Percentiles rank a stretch among this genome's conserved stretches.
phyloP scores from a whole-genome alignment of 2,113 vertebrate genomes.

The Pristiophorus japonicus region DNA sequence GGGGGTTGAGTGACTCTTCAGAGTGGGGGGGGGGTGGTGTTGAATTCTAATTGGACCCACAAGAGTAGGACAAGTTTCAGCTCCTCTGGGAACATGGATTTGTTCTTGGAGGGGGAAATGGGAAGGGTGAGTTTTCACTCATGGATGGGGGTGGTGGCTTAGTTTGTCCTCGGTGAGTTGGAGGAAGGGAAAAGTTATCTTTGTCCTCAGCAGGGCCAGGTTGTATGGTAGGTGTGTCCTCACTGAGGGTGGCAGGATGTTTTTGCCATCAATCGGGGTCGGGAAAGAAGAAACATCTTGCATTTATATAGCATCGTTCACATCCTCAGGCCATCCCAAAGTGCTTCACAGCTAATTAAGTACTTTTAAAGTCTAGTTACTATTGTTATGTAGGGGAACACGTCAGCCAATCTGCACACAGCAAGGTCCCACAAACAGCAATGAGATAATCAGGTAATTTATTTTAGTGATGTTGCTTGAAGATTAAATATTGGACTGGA shows the following conservation, averaged over 20 bases:
- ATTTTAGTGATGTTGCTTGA: background rate
- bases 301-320: background rate
- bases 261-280: background rate
- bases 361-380: background rate
- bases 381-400: background rate
- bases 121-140: too few species aligned
- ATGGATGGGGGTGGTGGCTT: background rate
- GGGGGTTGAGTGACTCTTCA: background rate
- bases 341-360: too few species aligned
- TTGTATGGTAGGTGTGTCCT: background rate
- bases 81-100: background rate
- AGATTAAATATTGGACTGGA: background rate
- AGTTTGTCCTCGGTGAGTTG: background rate
- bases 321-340: background rate
- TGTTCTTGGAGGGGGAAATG: background rate
- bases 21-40: background rate
- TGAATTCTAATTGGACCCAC: background rate
- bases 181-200: background rate
- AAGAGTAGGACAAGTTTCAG: background rate
- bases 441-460: background rate
- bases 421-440: background rate
- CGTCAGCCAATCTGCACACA: background rate
- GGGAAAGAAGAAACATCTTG: background rate
- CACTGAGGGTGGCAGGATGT: background rate
- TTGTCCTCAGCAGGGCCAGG: background rate